phyloP scores from a whole-genome alignment of 2,113 vertebrate genomes.

The Saguinus midas region DNA sequence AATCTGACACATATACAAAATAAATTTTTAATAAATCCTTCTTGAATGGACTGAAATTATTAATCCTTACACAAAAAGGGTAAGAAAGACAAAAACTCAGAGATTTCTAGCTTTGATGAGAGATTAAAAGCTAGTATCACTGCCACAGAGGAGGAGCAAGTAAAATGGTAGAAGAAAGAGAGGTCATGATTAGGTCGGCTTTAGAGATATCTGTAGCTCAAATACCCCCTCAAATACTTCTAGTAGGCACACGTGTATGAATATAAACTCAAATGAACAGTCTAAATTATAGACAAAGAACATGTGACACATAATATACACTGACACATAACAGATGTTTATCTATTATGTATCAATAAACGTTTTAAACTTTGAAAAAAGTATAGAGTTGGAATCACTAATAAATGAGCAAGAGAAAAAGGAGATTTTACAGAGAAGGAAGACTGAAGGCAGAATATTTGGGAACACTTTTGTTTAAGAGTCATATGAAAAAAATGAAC shows the following conservation, averaged over 20 bases:
- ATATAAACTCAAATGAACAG: neutral
- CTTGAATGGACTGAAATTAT: neutral
- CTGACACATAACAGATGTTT: too few relatives aligned
- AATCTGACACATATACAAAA: neutral
- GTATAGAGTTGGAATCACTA: neutral
- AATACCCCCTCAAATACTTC: neutral
- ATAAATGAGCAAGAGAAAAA: neutral
- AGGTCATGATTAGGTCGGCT: neutral
- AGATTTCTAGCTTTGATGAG: neutral
- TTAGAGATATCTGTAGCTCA: neutral
- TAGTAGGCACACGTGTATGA: neutral
- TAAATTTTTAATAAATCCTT: neutral
- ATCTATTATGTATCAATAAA: too few relatives aligned
- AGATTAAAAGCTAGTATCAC: neutral
- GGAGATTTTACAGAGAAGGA: neutral
- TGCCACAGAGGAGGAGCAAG: neutral
- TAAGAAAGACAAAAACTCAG: neutral
- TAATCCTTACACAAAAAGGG: neutral
- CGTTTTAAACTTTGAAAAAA: too few relatives aligned
- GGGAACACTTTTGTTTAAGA: neutral
- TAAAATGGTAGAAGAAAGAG: neutral
- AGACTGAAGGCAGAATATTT: neutral
- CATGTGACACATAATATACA: too few relatives aligned
- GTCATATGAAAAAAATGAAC: neutral
- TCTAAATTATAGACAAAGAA: neutral